Base-by-base conservation (phyloP, 1,140 invertebrate species). In the Drosophila ogumai region DNA sequence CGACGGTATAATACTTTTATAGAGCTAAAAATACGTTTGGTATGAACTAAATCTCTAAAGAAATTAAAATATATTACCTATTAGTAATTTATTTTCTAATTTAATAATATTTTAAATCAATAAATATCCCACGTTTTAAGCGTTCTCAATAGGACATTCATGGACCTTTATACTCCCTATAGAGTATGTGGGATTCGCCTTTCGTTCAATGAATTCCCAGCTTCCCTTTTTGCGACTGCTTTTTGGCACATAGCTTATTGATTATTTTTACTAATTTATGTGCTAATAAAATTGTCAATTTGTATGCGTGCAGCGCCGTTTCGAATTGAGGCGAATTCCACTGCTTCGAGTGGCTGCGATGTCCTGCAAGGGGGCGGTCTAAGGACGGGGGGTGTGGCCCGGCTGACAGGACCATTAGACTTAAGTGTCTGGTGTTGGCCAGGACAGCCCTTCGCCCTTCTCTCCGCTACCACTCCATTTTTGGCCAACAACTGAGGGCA, bases 241-340 rank as follows among this genome's bases (percentile, higher is more conserved):
- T 87, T 79, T 82, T 79, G 75, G 75, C 75, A 86, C 79, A 82
- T 88, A 79, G 79, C 82, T 88, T 87, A 87, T 87, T 87, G 82
- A 87, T 87, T 87, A 87, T 87, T 87, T 87, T 76, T 63, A 88
- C 84, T 87, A 87, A 87, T 87, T 87, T 87, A 87, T 87, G 82
- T 88, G 80, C 82, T 77, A 88, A 87, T 87, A 87, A 87, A 87
- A 87, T 82, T 88, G 82, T 88, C 85, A 82, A 87, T 82, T 85
- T 85, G 82, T 85, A 85, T 85, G 82, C 82, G 82, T 78, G 82
- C 84, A 82, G 47, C 47, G 55, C 55, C 43, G 47, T 58, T 59
- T 73, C 46, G 68, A 60, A 73, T 74, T 61, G 71, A 44, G 59
- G 40, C 19, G 47, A 60, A 74, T 76, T 76, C 47, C 57, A 46